Base-by-base conservation (phyloP, 2,797 vertebrate genomes). In the Anomalospiza imberbis region DNA sequence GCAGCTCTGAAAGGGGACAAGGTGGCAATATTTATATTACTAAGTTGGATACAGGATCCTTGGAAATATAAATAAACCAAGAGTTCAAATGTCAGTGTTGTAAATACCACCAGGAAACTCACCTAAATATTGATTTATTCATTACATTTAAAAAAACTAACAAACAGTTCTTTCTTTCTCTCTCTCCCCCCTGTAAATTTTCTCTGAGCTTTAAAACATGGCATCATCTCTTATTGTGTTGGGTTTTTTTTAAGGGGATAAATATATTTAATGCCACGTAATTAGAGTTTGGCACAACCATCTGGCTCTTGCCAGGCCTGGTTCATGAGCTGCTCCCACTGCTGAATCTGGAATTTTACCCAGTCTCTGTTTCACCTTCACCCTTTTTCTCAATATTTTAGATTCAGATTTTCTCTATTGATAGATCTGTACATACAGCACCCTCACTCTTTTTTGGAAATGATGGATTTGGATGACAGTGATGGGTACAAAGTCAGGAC, bases 381-480 rank as follows among this genome's bases (percentile, higher is more conserved):
- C 10, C 13, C 14, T 12, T 17, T 21, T 48, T 17, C 75, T 73
- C 80, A 58, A 9, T 61, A 60, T 18, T 40, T 50, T 17, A 48
- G 28, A 50, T 38, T 65, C 40, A n/a, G 9, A 6, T 29, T 50
- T 70, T n/a, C 29, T 53, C 34, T 74, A 1, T 28, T 28, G 42
- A 61, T 31, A 1, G 3, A 17, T 28, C 36, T 57, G 34, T 44
- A 8, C n/a, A 18, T 16, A 11, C 17, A 78, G 28, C 20, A 51
- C 3, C 2, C 31, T 61, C 1, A 0, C 6, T 24, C 13, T 22
- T 12, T 18, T 38, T 40, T 22, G 21, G 22, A 32, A 25, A 10
- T 10, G 10, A 50, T 2, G 18, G 25, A n/a, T 54, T 19, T 11
- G 17, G 31, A 45, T 57, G 36, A 36, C 21, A 70, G 53, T 10